These are phyloP conservation scores for Cydia fagiglandana DNA, from an alignment of 1,140 invertebrate species.

Conservation along the genomic window DNA sequence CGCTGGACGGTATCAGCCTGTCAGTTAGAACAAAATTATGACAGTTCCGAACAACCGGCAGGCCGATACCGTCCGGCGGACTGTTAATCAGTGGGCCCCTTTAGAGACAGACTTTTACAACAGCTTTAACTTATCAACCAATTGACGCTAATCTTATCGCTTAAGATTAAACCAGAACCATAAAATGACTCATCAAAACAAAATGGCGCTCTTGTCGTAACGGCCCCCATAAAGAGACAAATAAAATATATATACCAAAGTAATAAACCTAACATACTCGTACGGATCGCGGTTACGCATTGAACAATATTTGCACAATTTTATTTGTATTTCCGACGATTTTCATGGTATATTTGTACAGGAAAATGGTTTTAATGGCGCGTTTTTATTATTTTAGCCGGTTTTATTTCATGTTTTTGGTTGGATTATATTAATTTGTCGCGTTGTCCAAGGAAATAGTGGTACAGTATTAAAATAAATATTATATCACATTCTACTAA, in stretches of 20 bases:
- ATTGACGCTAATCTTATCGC: not conserved
- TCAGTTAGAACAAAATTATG: too few species aligned
- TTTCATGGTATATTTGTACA: not conserved
- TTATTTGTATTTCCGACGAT: conserved; percentile 11
- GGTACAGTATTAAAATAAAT: too few species aligned
- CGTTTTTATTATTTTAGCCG: not conserved
- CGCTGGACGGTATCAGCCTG: too few species aligned
- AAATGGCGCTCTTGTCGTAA: not conserved
- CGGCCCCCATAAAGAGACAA: conserved; percentile 18
- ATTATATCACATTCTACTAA: too few species aligned
- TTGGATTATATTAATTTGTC: too few species aligned
- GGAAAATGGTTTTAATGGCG: conserved; percentile 8
- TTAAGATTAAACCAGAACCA: conserved; percentile 19
- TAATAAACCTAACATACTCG: conserved; percentile 10
- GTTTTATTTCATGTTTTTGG: not conserved
- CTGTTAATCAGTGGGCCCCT: too few species aligned
- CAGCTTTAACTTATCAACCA: not conserved
- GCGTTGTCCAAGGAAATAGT: too few species aligned
- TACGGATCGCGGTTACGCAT: not conserved
- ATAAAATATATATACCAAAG: conserved; percentile 9
- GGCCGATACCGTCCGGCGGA: too few species aligned
- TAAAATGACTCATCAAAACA: conserved; percentile 20
- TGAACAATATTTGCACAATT: conserved; percentile 17
- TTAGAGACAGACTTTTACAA: not conserved
- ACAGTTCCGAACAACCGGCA: too few species aligned